Conservation (phyloP, 1,140 invertebrate genomes). For the Drosophila ananassae region DNA sequence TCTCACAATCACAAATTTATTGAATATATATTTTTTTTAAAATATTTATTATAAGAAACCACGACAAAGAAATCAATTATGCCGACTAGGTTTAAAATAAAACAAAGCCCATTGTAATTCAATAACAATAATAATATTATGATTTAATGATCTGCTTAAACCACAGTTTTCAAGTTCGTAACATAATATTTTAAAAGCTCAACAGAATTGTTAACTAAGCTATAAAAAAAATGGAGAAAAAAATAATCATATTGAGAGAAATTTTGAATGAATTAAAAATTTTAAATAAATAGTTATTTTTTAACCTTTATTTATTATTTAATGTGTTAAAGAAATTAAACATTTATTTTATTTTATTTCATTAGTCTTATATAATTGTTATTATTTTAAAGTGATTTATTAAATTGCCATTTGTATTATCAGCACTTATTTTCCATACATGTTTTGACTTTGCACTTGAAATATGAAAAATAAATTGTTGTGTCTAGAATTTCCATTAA, state of each 20-base stretch:
- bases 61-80: constrained; percentile 1
- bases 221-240: not conserved
- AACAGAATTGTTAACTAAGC: constrained; percentile 6
- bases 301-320: not conserved
- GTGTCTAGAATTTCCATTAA: constrained; percentile 57
- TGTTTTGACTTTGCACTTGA: constrained; percentile 52
- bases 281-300: not conserved
- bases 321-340: not conserved
- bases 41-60: no score
- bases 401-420: constrained; percentile 25
- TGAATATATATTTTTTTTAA: constrained; percentile 2
- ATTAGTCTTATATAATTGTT: not conserved
- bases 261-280: not conserved
- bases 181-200: constrained; percentile 21
- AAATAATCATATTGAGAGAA: constrained; percentile 1
- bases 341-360: not conserved
- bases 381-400: constrained; percentile 33
- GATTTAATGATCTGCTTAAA: constrained; percentile 14
- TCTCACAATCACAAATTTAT: constrained; percentile 33
- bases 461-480: constrained; percentile 15
- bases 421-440: constrained; percentile 26
- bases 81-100: not conserved
- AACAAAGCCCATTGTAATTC: constrained; percentile 25
- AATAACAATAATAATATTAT: constrained; percentile 41
- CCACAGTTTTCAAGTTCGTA: constrained; percentile 14